Evolutionary conservation across 1,140 invertebrate genomes (phyloP), one percentile per base, ranked within the genome.

Genomic region (Scaptomyza hsui): DNA sequence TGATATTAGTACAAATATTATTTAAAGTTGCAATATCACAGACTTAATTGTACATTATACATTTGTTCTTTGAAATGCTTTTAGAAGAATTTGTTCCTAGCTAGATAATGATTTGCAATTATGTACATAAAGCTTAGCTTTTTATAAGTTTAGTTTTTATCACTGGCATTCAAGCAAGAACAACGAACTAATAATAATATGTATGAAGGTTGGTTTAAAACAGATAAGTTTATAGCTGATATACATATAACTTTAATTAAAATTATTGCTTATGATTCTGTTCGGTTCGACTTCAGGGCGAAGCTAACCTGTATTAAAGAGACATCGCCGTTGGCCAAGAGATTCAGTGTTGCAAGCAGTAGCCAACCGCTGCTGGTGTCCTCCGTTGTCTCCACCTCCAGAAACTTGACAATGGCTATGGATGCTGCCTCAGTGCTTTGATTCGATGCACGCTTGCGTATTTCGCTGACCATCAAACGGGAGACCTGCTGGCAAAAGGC

Each of bases 341-440:
- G 92, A 93, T 99, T 99, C 13, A 99, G 92, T 32, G 97, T 96
- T 10, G 96, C 97, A 12, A 99, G 91, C 42, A 99, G 92, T 95
- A 98, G 98, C 98, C 98, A 99, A 13, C 98, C 98, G 92, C 97
- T 98, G 78, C 97, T 98, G 5, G 95, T 96, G 89, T 99, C 97
- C 92, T 98, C 96, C 51, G 94, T 96, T 91, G 96, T 96, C 90
- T 97, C 96, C 76, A 98, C 98, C 92, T 99, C 98, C 21, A 99
- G 93, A 92, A 99, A 99, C 90, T 97, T 97, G 15, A 98, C 97
- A 81, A 99, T 99, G 19, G 97, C 97, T 93, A 96, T 97, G 88
- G 97, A 98, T 13, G 98, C 98, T 37, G 96, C 96, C 92, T 98
- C 97, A 12, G 98, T 99, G 73, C 97, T 98, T 92, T 98, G 97